Percentiles rank a stretch among this genome's conserved stretches.
These are phyloP conservation scores for Alectura lathami DNA, from an alignment of 2,113 vertebrate species.

Conservation along the genomic window DNA sequence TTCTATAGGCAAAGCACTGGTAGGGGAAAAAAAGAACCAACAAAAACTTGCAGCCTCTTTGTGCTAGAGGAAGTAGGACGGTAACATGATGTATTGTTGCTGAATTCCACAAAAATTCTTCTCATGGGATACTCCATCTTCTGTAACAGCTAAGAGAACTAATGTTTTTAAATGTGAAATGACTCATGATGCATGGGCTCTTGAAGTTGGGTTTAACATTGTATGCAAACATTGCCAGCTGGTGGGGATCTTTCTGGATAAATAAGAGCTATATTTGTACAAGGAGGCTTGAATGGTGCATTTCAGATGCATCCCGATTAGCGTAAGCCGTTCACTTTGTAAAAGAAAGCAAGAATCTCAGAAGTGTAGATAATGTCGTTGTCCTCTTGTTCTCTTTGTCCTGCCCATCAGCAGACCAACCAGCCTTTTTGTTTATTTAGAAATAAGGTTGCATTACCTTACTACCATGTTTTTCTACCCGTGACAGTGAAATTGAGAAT, in stretches of 20 bases:
- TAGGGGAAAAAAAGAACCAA: not conserved
- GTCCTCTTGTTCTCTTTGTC: slow-evolving; percentile 40
- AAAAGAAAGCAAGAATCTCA: slow-evolving; percentile 47
- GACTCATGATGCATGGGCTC: slow-evolving; percentile 48
- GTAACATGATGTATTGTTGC: not conserved
- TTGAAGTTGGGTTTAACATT: slow-evolving; percentile 44
- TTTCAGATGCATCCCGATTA: slow-evolving; percentile 67
- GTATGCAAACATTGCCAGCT: slow-evolving; percentile 70
- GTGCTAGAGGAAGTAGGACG: not conserved
- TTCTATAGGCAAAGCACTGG: not conserved
- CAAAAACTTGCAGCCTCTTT: slow-evolving; percentile 7
- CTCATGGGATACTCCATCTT: not conserved
- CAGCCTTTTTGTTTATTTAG: slow-evolving; percentile 24
- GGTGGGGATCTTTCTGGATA: slow-evolving; percentile 64
- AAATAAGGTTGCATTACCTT: not conserved
- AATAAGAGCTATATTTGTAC: slow-evolving; percentile 64
- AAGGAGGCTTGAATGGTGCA: slow-evolving; percentile 49
- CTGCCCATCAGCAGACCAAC: not conserved
- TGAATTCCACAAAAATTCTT: slow-evolving; percentile 4
- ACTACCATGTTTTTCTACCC: not conserved
- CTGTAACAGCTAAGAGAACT: not conserved
- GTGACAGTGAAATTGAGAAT: not conserved
- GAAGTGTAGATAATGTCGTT: slow-evolving; percentile 59
- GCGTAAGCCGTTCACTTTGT: slow-evolving; percentile 57
- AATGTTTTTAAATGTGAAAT: slow-evolving; percentile 51